Evolutionary conservation across 2,888 invertebrate genomes (phyloP), one percentile per base, ranked within the genome.

Genomic region (Dasypolia templi): DNA sequence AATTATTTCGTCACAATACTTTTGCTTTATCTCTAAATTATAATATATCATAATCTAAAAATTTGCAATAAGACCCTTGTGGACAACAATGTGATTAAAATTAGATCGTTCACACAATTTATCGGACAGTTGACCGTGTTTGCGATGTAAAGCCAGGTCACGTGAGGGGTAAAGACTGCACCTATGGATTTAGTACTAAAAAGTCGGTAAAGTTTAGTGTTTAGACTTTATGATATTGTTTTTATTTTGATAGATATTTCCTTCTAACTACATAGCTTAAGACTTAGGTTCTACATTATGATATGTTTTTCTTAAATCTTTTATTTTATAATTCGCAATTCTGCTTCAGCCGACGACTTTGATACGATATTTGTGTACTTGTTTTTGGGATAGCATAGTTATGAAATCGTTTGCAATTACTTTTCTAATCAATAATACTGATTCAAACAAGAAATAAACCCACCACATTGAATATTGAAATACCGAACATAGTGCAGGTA

Each of bases 151-250:
- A 62, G 89, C 91, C 89, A 87, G 88, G 87, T 89, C 91, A 89
- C 91, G 91, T 91, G 92, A 89, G 90, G 92, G 93, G 92, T 94
- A 92, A 92, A 88, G 85, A 90, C 94, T 88, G 89, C 94, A 93
- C 95, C 92, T 95, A 95, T 95, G 96, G 96, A 96, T 96, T 94
- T 95, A 93, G 92, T 94, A 91, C 92, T 94, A 93, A 95, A 96
- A 96, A 95, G 96, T 96, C 95, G 95, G 96, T 96, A 96, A 95
- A 92, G 92, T 94, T 95, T 93, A 90, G 91, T 88, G 90, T 90
- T 88, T 88, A 86, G 70, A 85, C 76, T 73, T 68, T 66, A 81
- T 73, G 58, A 71, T 67, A 66, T 82, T 86, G 78, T 84, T 86
- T 84, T 84, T 77, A 83, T 81, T 82, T 82, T 64, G 42, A 35